Conservation (phyloP, 2,888 invertebrate species). For the Tanypteryx hageni region DNA sequence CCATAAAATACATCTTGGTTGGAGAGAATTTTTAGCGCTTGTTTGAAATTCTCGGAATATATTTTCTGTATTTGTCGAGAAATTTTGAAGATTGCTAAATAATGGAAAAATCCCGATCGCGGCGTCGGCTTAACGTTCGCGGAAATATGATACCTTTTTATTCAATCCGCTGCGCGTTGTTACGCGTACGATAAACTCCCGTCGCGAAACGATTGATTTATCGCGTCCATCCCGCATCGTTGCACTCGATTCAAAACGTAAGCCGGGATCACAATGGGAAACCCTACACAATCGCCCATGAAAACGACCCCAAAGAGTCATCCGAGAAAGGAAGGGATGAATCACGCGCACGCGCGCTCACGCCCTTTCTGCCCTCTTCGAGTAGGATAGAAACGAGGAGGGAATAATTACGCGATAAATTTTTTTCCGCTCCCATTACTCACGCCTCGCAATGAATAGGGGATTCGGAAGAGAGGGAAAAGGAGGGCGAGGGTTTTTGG, state of each 20-base stretch:
- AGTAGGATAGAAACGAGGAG: background rate
- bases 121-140: too few species aligned
- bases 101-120: too few species aligned
- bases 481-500: conserved; percentile 12
- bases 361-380: conserved; percentile 10
- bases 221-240: background rate
- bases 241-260: conserved; percentile 1
- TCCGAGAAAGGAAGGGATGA: background rate
- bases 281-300: background rate
- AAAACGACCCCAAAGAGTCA: too few species aligned
- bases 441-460: conserved; percentile 8
- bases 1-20: too few species aligned
- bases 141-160: too few species aligned
- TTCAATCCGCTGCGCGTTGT: too few species aligned
- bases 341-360: background rate
- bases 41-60: too few species aligned
- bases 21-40: too few species aligned
- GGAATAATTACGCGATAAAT: conserved; percentile 32
- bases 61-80: too few species aligned
- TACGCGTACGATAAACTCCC: too few species aligned
- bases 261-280: conserved; percentile 8
- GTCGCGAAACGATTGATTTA: background rate
- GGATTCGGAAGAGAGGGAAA: background rate
- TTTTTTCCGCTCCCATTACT: conserved; percentile 12
- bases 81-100: too few species aligned